A percentile compares a stretch with the other conserved stretches of the same genome.
These are phyloP conservation scores for Cotesia chilonis DNA, from an alignment of 1,140 invertebrate genomes.

Conservation along the genomic window DNA sequence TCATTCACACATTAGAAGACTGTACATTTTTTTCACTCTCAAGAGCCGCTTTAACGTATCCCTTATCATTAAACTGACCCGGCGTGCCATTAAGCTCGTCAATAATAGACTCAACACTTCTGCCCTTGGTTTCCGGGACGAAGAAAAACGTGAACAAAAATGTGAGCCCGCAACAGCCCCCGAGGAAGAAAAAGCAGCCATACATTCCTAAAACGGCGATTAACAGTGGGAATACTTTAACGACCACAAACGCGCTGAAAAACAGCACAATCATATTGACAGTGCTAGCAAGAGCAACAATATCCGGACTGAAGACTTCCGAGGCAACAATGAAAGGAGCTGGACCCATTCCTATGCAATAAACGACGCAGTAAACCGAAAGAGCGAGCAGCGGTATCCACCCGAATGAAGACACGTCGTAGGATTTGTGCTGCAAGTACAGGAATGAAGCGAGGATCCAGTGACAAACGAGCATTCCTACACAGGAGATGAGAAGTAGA, in stretches of 20 bases:
- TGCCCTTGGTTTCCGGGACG: conserved; percentile 75
- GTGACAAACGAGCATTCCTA: conserved; percentile 62
- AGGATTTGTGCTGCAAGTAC: conserved; percentile 50
- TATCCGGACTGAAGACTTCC: conserved; percentile 70
- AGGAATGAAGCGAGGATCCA: conserved; percentile 60
- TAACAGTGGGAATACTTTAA: conserved; percentile 61
- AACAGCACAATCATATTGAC: conserved; percentile 65
- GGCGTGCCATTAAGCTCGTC: conserved; percentile 51
- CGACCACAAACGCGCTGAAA: conserved; percentile 66
- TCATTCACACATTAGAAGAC: background rate
- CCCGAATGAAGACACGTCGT: conserved; percentile 51
- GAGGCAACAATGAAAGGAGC: conserved; percentile 71
- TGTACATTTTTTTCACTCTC: background rate
- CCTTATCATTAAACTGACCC: conserved; percentile 4
- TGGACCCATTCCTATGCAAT: conserved; percentile 63
- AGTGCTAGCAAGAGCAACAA: conserved; percentile 63
- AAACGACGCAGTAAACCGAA: conserved; percentile 68
- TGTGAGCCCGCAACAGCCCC: conserved; percentile 38
- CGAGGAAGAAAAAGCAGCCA: conserved; percentile 57
- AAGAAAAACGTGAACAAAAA: conserved; percentile 58
- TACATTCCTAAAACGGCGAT: conserved; percentile 49
- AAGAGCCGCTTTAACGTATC: conserved; percentile 6
- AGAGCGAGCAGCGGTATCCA: conserved; percentile 68
- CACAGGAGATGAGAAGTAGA: conserved; percentile 67
- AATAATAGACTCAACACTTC: conserved; percentile 69